Conservation (phyloP, 1,140 invertebrate genomes). For the Watersipora subatra region DNA sequence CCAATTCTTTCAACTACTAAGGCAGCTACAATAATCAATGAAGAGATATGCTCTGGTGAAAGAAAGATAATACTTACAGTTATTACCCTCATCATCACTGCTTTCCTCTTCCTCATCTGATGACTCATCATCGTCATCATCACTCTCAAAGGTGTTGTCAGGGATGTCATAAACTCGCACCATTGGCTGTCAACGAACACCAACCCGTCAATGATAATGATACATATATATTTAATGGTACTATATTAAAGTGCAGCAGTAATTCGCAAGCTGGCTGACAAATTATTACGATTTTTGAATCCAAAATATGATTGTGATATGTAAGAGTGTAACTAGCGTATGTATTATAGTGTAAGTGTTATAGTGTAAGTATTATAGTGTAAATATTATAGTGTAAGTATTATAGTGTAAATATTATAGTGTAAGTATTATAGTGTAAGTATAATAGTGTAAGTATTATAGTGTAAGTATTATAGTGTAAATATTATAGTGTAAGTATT, state of each 20-base stretch:
- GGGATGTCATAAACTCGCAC: constrained; percentile 93
- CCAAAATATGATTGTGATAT: neutral
- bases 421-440: too few relatives aligned
- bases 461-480: too few relatives aligned
- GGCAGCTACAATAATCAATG: too few relatives aligned
- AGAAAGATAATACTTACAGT: too few relatives aligned
- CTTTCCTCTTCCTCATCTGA: constrained; percentile 25
- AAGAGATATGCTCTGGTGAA: too few relatives aligned
- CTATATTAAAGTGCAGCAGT: neutral
- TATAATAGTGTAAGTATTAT: too few relatives aligned
- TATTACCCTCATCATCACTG: constrained; percentile 19
- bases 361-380: neutral
- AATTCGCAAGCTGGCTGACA: neutral
- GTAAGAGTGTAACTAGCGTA: neutral
- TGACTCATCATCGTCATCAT: constrained; percentile 71
- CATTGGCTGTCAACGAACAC: constrained; percentile 52
- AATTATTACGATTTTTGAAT: neutral
- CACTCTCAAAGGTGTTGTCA: constrained; percentile 95
- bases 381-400: too few relatives aligned
- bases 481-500: too few relatives aligned
- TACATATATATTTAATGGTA: neutral
- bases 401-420: too few relatives aligned
- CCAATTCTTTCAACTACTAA: too few relatives aligned
- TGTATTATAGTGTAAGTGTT: neutral
- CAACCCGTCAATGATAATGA: neutral